phyloP scores from a whole-genome alignment of 2,888 invertebrate genomes.

The Temnothorax ravouxi region DNA sequence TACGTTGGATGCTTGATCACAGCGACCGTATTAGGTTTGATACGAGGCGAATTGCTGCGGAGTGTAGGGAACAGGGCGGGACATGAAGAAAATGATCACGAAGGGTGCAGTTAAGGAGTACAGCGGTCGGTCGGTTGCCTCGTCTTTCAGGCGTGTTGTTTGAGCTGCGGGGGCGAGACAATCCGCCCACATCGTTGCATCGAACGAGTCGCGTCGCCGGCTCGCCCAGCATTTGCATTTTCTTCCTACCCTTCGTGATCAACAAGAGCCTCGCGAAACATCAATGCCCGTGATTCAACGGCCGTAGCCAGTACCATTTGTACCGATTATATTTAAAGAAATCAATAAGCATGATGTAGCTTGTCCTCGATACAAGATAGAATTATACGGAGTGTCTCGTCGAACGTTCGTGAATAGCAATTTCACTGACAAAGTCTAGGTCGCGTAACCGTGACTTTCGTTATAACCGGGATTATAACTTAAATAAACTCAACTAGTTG shows the following conservation, averaged over 20 bases:
- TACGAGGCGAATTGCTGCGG: conserved; percentile 62
- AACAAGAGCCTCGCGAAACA: conserved; percentile 22
- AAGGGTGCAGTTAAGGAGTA: conserved; percentile 31
- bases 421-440: not conserved
- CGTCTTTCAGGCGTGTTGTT: conserved; percentile 58
- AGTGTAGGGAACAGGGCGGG: conserved; percentile 16
- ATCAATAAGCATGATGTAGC: conserved; percentile 46
- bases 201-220: conserved; percentile 51
- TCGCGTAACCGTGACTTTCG: not conserved
- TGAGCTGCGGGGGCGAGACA: conserved; percentile 74
- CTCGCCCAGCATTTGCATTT: conserved; percentile 45
- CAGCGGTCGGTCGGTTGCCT: conserved; percentile 45
- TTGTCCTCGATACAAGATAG: not conserved
- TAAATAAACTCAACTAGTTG: not conserved
- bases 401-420: not conserved
- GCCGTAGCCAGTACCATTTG: conserved; percentile 14
- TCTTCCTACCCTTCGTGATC: conserved; percentile 56
- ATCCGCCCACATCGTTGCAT: conserved; percentile 68
- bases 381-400: not conserved
- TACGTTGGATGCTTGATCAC: conserved; percentile 23
- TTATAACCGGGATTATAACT: not conserved
- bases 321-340: conserved; percentile 39
- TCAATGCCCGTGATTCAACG: conserved; percentile 17
- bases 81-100: conserved; percentile 33
- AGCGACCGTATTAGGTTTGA: conserved; percentile 23